A percentile compares a stretch with the other conserved stretches of the same genome.
Evolutionary conservation across 2,113 vertebrate genomes (phyloP).

Genomic region (Acrocephalus kingi): DNA sequence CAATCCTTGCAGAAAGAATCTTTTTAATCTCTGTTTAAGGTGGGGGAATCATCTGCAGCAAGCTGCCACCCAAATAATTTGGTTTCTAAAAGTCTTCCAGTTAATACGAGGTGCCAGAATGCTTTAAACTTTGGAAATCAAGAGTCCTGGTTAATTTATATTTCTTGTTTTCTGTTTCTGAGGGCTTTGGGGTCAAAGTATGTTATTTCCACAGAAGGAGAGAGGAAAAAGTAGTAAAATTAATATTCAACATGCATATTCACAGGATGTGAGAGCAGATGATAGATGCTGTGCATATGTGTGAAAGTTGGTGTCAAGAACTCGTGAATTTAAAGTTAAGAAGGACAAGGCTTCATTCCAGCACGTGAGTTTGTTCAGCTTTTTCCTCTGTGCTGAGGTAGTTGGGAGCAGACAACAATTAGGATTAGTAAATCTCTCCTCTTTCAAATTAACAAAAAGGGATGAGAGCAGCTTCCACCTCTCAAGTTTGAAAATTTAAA

Average conservation of each 20-base stretch:
- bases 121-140: background rate
- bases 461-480: background rate
- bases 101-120: background rate
- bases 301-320: constrained; percentile 28
- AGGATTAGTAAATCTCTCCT: background rate
- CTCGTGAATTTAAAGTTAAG: constrained; percentile 30
- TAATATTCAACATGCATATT: background rate
- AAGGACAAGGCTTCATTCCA: constrained; percentile 23
- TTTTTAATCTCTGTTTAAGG: background rate
- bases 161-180: background rate
- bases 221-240: background rate
- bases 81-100: background rate
- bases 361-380: background rate
- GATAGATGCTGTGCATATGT: background rate
- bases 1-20: background rate
- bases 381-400: background rate
- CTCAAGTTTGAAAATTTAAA: background rate
- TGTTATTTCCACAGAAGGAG: background rate
- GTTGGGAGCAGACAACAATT: background rate
- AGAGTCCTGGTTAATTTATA: background rate
- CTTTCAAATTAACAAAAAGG: background rate
- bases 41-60: background rate
- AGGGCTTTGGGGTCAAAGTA: background rate
- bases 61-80: background rate
- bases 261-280: background rate